Evolutionary conservation across 2,797 vertebrate genomes (phyloP), one percentile per base, ranked within the genome.

Genomic region (Typhlichthys subterraneus): DNA sequence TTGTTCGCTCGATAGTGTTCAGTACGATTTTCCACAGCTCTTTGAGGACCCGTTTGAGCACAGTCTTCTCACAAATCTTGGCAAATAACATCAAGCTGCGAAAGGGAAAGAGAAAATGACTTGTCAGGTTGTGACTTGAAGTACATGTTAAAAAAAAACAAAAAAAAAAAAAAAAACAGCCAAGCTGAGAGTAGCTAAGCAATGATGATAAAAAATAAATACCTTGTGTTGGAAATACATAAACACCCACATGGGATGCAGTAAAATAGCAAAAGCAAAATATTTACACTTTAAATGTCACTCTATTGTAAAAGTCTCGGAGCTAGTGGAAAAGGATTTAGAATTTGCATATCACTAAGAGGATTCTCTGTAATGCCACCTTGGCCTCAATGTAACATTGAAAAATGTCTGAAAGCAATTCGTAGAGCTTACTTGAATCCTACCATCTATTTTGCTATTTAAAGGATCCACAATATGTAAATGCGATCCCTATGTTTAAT

Each of bases 11-110:
- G 50, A 99, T 96, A 86, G 92, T 97, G 85, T 96, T 99, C 75
- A 99, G 88, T 53, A 99, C 97, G 2, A 98, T 90, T 77, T 99
- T 99, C 98, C 98, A 99, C 0, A 99, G 92, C 81, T 98, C 97
- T 83, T 99, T 99, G 80, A 99, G 89, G 75, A 99, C 92, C 49
- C 98, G 91, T 78, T 99, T 99, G 73, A 99, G 88, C 31, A 99
- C 98, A 0, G 98, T 99, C 89, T 99, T 99, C 92, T 99, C 98
- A 77, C 98, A 99, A 80, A 99, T 98, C 91, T 98, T 99, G 23
- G 97, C 97, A 59, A 98, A 97, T 59, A 96, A 82, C 58, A 95
- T 98, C 89, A 99, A 92, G 75, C 98, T 99, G 91, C 19, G 70
- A 71, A 80, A 49, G 2, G 3, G 59, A 29, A 76, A 69, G 59